These are phyloP conservation scores for Peromyscus polionotus DNA, from an alignment of 2,113 vertebrate genomes.

Conservation along the genomic window DNA sequence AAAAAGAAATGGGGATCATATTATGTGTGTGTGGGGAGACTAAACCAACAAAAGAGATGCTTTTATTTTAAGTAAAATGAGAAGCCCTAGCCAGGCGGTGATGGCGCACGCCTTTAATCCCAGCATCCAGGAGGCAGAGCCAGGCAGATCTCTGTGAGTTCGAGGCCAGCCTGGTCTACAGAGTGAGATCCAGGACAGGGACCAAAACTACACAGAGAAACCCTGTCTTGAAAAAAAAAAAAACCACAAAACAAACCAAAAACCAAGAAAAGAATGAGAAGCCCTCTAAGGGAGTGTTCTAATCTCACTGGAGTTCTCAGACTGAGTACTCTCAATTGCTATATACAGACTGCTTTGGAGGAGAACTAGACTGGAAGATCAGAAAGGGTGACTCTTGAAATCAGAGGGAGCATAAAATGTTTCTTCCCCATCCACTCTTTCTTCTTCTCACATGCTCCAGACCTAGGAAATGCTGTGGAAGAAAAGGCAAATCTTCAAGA, in stretches of 20 bases:
- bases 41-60: background rate
- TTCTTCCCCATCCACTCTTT: too few species aligned
- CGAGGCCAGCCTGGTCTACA: too few species aligned
- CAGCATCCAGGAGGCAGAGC: too few species aligned
- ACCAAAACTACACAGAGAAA: too few species aligned
- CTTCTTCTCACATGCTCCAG: background rate
- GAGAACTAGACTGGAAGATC: background rate
- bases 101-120: too few species aligned
- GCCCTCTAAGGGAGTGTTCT: background rate
- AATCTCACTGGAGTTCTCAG: background rate
- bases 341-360: background rate
- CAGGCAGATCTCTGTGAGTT: too few species aligned
- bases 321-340: background rate
- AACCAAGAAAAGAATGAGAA: background rate
- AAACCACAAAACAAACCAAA: too few species aligned
- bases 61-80: constrained; percentile 46
- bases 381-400: background rate
- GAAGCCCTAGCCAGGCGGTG: background rate
- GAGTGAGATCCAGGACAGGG: too few species aligned
- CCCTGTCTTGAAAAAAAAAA: too few species aligned
- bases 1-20: background rate
- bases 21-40: background rate
- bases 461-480: background rate
- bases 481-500: background rate
- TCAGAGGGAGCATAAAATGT: background rate